phyloP scores from a whole-genome alignment of 2,113 vertebrate species.

The Eleginops maclovinus region DNA sequence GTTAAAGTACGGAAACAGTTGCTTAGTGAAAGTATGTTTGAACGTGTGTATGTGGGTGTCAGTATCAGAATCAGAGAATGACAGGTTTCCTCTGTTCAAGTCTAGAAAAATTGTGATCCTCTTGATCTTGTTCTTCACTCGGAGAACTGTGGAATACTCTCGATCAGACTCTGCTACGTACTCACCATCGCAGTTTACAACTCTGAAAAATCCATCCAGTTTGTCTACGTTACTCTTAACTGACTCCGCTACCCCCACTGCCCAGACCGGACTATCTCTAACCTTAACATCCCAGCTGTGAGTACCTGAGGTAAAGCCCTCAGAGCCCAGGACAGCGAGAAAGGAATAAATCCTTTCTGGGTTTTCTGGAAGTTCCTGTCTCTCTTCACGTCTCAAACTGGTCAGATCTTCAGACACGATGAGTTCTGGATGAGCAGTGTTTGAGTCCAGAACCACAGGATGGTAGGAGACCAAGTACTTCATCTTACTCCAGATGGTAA shows the following conservation, averaged over 20 bases:
- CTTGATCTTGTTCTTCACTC: conserved; percentile 10
- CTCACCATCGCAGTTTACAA: not conserved
- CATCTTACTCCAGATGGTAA: conserved; percentile 48
- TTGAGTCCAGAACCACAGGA: conserved; percentile 42
- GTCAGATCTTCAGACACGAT: conserved; percentile 36
- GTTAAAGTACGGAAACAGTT: conserved; percentile 31
- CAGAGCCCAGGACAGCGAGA: not conserved
- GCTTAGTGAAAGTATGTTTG: conserved; percentile 1
- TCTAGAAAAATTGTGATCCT: conserved; percentile 22
- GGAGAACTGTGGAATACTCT: not conserved
- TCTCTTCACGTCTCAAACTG: not conserved
- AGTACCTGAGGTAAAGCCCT: conserved; percentile 28
- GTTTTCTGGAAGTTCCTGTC: conserved; percentile 10
- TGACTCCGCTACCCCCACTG: not conserved
- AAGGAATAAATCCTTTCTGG: not conserved
- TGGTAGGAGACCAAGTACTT: conserved; percentile 27
- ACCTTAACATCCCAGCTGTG: conserved; percentile 43
- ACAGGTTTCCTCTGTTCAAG: not conserved
- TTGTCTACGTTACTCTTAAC: rapidly evolving
- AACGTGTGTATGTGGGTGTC: conserved; percentile 18
- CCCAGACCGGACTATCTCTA: conserved; percentile 18
- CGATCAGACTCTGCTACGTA: not conserved
- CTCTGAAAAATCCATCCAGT: conserved; percentile 1
- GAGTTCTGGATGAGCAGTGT: conserved; percentile 20
- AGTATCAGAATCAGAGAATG: not conserved